A percentile compares a stretch with the other conserved stretches of the same genome.
These are phyloP conservation scores for Flexamia atlantica DNA, from an alignment of 2,888 invertebrate species.

Conservation along the genomic window DNA sequence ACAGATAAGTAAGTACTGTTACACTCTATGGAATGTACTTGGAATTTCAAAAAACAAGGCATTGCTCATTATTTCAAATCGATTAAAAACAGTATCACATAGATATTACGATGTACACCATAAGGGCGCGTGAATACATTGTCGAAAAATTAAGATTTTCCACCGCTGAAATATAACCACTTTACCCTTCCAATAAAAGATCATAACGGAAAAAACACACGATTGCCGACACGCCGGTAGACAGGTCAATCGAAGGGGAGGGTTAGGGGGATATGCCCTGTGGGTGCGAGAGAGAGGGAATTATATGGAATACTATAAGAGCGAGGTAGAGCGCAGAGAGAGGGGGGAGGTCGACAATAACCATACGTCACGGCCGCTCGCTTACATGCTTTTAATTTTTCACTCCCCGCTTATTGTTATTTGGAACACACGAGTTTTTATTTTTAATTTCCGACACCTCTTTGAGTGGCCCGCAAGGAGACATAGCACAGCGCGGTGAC, in stretches of 20 bases:
- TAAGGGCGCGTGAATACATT: too few species aligned
- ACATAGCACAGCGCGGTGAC: conserved; percentile 55
- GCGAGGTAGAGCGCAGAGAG: conserved; percentile 23
- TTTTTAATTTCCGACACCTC: conserved; percentile 64
- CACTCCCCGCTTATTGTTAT: conserved; percentile 63
- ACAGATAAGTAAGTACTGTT: too few species aligned
- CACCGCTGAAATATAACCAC: background rate
- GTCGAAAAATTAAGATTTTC: conserved; percentile 1
- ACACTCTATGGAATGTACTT: too few species aligned
- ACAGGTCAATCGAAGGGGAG: conserved; percentile 42
- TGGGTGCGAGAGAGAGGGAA: conserved; percentile 10
- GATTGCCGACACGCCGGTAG: conserved; percentile 4
- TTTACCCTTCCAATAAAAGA: conserved; percentile 9
- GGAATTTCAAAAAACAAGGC: too few species aligned
- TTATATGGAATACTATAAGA: background rate
- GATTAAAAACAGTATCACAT: too few species aligned
- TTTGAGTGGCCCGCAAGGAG: conserved; percentile 65
- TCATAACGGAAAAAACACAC: conserved; percentile 33
- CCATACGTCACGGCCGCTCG: conserved; percentile 48
- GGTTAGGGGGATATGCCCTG: background rate
- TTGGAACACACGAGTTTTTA: conserved; percentile 63
- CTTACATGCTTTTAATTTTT: conserved; percentile 63
- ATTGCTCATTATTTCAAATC: too few species aligned
- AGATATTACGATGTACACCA: too few species aligned
- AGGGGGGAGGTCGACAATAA: conserved; percentile 12